Evolutionary conservation across 2,888 invertebrate genomes (phyloP).

Genomic region (Lordiphosa fenestrarum): DNA sequence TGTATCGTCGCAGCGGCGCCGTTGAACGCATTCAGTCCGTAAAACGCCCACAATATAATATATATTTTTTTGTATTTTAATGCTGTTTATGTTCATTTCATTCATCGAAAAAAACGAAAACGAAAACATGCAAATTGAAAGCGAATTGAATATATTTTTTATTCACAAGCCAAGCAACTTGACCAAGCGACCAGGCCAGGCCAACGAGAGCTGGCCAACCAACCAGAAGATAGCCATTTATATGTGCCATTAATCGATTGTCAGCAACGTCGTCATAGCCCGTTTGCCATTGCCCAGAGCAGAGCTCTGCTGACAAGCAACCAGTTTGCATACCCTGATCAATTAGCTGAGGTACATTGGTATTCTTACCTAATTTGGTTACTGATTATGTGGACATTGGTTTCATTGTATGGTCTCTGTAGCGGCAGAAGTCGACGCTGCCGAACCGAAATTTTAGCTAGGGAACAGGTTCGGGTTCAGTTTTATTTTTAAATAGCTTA

Average conservation of each 20-base stretch:
- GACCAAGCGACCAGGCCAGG: slow-evolving; percentile 18
- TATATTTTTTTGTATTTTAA: slow-evolving; percentile 27
- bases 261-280: slow-evolving; percentile 60
- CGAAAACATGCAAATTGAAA: slow-evolving; percentile 67
- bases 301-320: slow-evolving; percentile 24
- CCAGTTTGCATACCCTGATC: slow-evolving; percentile 18
- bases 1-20: slow-evolving; percentile 60
- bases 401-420: too few species aligned
- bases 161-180: slow-evolving; percentile 18
- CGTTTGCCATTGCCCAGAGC: slow-evolving; percentile 27
- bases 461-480: too few species aligned
- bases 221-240: slow-evolving; percentile 70
- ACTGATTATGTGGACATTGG: too few species aligned
- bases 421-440: too few species aligned
- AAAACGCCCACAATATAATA: slow-evolving; percentile 45
- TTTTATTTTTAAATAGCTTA: too few species aligned
- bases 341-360: too few species aligned
- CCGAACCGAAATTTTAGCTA: too few species aligned
- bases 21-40: slow-evolving; percentile 54
- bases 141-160: slow-evolving; percentile 50
- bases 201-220: slow-evolving; percentile 37
- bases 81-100: slow-evolving; percentile 48
- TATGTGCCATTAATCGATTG: slow-evolving; percentile 71
- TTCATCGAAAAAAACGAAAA: slow-evolving; percentile 43
- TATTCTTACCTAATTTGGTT: too few species aligned